Base-by-base conservation (phyloP, 1,140 invertebrate species). In the Ceratina calcarata region DNA sequence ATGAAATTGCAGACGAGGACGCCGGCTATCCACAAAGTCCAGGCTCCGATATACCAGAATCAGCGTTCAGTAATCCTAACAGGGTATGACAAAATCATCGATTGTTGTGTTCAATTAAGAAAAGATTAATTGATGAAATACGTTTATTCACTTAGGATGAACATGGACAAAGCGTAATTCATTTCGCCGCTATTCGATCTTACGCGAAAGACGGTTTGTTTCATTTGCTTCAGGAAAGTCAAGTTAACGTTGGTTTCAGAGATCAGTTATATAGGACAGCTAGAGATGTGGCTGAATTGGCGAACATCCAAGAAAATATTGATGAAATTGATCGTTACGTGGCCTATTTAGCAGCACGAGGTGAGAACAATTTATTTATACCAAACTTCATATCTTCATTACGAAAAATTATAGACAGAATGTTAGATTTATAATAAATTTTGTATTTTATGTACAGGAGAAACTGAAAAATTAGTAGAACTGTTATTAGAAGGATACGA, bases 81-180 rank as follows among this genome's bases (percentile, higher is more conserved):
- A 93, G 95, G 82, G 95, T 96, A 93, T 88, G 27, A 32, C 88
- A 80, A 7, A 16, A 57, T 55, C 18, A n/a, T 15, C 55, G n/a
- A 18, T 22, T 10, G 18, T 10, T 10, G 2, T n/a, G 20, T 22
- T 20, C 10, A n/a, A n/a, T n/a, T 53, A 60, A 60, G 3, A 60
- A 27, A 75, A 8, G 62, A 24, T 10, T 15, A 8, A 61, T 32
- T 45, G 2, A n/a, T 0, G 18, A 2, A 20, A 13, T 18, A 73
- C 24, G n/a, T 72, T 20, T 4, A 8, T 22, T 79, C n/a, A 37
- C 8, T 58, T 76, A 97, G 96, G 97, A 98, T 85, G 97, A 98
- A 89, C 96, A 97, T 82, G 97, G 97, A 0, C 97, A 98, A 90
- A 97, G 95, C 62, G 96, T 97, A 93, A 91, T 98, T n/a, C 97